Base-by-base conservation (phyloP, 2,888 invertebrate species). In the Therioaphis trifolii region DNA sequence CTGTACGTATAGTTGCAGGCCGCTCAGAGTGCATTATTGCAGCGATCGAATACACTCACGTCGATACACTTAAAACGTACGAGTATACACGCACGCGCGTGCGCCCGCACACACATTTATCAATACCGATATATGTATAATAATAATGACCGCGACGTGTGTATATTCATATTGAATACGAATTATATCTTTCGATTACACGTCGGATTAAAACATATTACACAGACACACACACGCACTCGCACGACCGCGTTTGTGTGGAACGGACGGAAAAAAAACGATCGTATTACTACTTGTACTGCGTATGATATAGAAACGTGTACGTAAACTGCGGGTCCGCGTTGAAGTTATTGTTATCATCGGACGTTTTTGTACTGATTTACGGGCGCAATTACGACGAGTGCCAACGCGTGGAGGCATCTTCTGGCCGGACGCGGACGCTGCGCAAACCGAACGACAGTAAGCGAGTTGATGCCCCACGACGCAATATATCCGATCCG, bases 331-430 rank as follows among this genome's bases (percentile, higher is more conserved):
- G n/a, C n/a, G n/a, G n/a, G n/a, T n/a, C n/a, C n/a, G n/a, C n/a
- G n/a, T n/a, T n/a, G 2, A 29, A 40, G 21, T 74, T 71, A 29
- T 71, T 49, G n/a, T 49, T 71, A n/a, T n/a, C 40, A 21, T 14
- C 15, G 27, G 21, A 61, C 15, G 35, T 52, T 15, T 55, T 55
- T 35, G 3, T 1, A 21, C 55, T 55, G 35, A 74, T 74, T 74
- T 74, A 55, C 35, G 40, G 40, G 35, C 35, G 55, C 52, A 74
- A 74, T 74, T 55, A 74, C 15, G 0, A 14, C 52, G 12, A 21
- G 1, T 27, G 52, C 24, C n/a, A 14, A 9, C 12, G 52, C 24
- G 49, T 46, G 46, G 46, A 46, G 46, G 7, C 11, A 46, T 7
- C n/a, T n/a, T n/a, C n/a, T n/a, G n/a, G n/a, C n/a, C 9, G 18